A percentile compares a stretch with the other conserved stretches of the same genome.
Conservation (phyloP, 1,140 invertebrate species). For the Arion vulgaris region DNA sequence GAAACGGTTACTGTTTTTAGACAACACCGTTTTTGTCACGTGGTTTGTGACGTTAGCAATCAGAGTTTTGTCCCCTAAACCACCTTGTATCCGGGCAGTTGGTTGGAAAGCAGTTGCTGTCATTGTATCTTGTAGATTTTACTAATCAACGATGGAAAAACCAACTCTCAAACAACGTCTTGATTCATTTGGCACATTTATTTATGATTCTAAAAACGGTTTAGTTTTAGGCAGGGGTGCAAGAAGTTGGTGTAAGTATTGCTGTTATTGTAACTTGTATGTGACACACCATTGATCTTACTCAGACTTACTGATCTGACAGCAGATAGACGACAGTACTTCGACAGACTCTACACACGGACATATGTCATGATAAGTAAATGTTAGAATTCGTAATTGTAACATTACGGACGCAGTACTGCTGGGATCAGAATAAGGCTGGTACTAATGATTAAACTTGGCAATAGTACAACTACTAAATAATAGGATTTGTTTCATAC, state of each 20-base stretch:
- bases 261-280: background rate
- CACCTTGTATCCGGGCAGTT: too few species aligned
- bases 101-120: too few species aligned
- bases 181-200: slow-evolving; percentile 45
- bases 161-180: slow-evolving; percentile 43
- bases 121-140: too few species aligned
- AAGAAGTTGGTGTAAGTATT: slow-evolving; percentile 56
- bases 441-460: too few species aligned
- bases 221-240: slow-evolving; percentile 52
- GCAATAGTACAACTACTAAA: too few species aligned
- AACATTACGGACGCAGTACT: background rate
- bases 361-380: background rate
- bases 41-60: too few species aligned
- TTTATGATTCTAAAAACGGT: slow-evolving; percentile 49
- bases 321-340: too few species aligned
- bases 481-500: too few species aligned
- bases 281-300: background rate
- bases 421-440: background rate
- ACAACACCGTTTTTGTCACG: too few species aligned
- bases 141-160: slow-evolving; percentile 41
- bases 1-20: too few species aligned
- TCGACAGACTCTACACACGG: background rate
- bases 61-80: too few species aligned
- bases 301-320: too few species aligned
- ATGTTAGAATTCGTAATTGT: background rate